Evolutionary conservation across 1,140 invertebrate genomes (phyloP), one percentile per base, ranked within the genome.

Genomic region (Pachyrhynchus sulphureomaculatus): DNA sequence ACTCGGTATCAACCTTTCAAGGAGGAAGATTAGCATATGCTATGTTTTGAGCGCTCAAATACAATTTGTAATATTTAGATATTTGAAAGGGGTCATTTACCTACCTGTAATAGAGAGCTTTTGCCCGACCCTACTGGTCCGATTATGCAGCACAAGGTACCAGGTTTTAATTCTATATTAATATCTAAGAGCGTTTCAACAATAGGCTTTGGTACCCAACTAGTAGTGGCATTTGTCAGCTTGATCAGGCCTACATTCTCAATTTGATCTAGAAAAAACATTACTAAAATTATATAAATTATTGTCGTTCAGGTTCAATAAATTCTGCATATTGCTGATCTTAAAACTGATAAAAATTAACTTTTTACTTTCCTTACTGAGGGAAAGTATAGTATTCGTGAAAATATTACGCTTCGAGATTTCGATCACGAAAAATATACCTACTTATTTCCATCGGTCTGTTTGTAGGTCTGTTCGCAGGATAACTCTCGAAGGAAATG

Each of bases 81-180:
- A 2, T 23, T 15, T 5, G n/a, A 29, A 36, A 10, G 32, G n/a
- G n/a, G n/a, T n/a, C n/a, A n/a, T n/a, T n/a, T 20, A 17, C 49
- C 29, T 21, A 88, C 74, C 79, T 91, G 87, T 20, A 93, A 76
- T 1, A 92, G 74, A 0, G 90, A 89, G 64, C 85, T 89, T 85
- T 92, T 93, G 67, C 91, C 91, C 47, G 87, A 79, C 29, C 90
- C 90, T 20, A 93, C 89, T 32, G 86, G 78, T 37, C 91, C 91
- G 26, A 92, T 85, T 1, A 94, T 75, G 9, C 86, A 87, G 39
- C 87, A 75, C 32, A 92, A 80, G 13, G 89, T 81, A 4, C 88
- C 87, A 4, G 82, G 76, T 60, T 78, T 74, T 0, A 86, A 79
- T 2, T 76, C 77, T 10, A 89, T 66, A 36, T 78, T 82, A 12